Conservation (phyloP, 1,140 invertebrate species). For the Delia radicum region DNA sequence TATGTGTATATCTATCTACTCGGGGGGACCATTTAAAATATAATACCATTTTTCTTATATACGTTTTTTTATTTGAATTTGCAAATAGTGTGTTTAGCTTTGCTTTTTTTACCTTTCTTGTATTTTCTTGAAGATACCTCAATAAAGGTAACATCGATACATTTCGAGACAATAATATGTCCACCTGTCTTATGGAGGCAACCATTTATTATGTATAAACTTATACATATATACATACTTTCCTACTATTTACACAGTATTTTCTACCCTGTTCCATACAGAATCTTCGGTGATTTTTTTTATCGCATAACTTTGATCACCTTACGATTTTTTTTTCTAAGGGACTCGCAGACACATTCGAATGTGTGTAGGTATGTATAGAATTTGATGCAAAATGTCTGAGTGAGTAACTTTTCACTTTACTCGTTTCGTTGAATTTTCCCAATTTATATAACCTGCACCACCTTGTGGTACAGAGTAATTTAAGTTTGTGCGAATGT, state of each 20-base stretch:
- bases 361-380: too few relatives aligned
- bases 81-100: not conserved
- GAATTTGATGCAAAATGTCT: too few relatives aligned
- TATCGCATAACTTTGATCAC: not conserved
- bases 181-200: conserved; percentile 1
- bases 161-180: conserved; percentile 5
- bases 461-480: too few relatives aligned
- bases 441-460: too few relatives aligned
- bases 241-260: too few relatives aligned
- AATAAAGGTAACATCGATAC: conserved; percentile 10
- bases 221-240: not conserved
- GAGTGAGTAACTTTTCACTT: too few relatives aligned
- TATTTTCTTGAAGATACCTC: not conserved
- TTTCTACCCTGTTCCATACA: too few relatives aligned
- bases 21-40: conserved; percentile 16
- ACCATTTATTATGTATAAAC: not conserved
- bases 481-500: too few relatives aligned
- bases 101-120: not conserved
- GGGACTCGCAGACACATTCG: too few relatives aligned
- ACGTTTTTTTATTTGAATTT: not conserved
- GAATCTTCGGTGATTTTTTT: not conserved
- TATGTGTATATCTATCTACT: not conserved
- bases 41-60: conserved; percentile 10
- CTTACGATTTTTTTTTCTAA: too few relatives aligned
- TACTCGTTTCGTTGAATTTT: too few relatives aligned